phyloP scores from a whole-genome alignment of 2,113 vertebrate genomes.

The Ochotona curzoniae region DNA sequence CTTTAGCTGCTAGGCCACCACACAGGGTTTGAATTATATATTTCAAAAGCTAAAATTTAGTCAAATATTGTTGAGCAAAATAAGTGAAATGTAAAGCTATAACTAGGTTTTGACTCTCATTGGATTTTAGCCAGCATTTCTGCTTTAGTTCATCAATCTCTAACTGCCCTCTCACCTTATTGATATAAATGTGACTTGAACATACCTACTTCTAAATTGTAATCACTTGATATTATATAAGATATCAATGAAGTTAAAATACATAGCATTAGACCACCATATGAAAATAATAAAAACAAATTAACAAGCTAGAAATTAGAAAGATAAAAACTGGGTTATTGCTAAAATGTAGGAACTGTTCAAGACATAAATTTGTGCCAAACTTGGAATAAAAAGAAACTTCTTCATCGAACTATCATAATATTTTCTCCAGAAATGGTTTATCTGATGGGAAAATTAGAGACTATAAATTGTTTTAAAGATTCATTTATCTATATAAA shows the following conservation, averaged over 20 bases:
- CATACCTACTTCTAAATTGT: constrained; percentile 34
- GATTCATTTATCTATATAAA: too few relatives aligned
- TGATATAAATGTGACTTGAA: background rate
- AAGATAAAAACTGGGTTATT: background rate
- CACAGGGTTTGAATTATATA: too few relatives aligned
- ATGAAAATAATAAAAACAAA: constrained; percentile 17
- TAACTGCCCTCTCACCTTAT: constrained; percentile 11
- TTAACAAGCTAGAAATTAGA: background rate
- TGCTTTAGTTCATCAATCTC: constrained; percentile 18
- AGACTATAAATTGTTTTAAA: too few relatives aligned
- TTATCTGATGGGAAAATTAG: constrained; percentile 8
- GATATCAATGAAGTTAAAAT: constrained; percentile 38
- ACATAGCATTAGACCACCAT: background rate
- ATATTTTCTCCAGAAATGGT: background rate
- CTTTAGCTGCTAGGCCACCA: too few relatives aligned
- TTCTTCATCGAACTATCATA: background rate
- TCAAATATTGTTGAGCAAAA: constrained; percentile 26
- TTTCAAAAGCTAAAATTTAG: too few relatives aligned
- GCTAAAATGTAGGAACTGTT: background rate
- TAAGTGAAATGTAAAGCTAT: constrained; percentile 55
- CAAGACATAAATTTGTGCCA: background rate
- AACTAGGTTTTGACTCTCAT: too few relatives aligned
- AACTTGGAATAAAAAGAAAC: background rate
- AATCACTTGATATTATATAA: background rate
- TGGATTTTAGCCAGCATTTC: constrained; percentile 26